Evolutionary conservation across 2,888 invertebrate genomes (phyloP), one percentile per base, ranked within the genome.

Genomic region (Cactoblastis cactorum): DNA sequence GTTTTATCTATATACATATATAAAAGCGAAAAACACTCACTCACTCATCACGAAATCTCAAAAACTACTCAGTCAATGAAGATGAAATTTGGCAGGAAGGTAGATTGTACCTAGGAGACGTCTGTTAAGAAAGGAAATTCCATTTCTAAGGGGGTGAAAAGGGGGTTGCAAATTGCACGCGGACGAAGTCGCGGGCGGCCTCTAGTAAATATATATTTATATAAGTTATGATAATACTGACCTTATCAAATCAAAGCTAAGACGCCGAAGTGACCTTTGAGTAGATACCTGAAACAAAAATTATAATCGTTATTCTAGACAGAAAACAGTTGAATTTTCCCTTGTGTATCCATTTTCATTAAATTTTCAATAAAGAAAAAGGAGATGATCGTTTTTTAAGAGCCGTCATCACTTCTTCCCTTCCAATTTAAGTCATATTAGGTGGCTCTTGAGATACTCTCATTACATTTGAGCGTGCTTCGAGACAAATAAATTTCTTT

Each of bases 371-470:
- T 28, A 28, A 43, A 41, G 39, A 39, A 24, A 43, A 43, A 28
- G 17, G 28, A 6, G 15, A 43, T 8, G 9, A n/a, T 24, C 28
- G 28, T 43, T 43, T 43, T 28, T 28, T 17, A 17, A 43, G 43
- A 1, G 22, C 32, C 43, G 17, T 32, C 15, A 43, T 14, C 28
- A 28, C 43, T 15, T 43, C 24, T 24, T 28, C 43, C 15, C 3
- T 17, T 32, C 43, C 43, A 43, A 43, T 43, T 43, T 43, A 28
- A 43, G 9, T 43, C 17, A 32, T 43, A 32, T 43, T 43, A 43
- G 43, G 28, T 43, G 17, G 28, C 43, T 32, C 43, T 43, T 43
- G 43, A 43, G 43, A 43, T n/a, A n/a, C 43, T 43, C 32, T 43
- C 43, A 32, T 43, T 32, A n/a, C 11, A 43, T 28, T 11, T 28